phyloP scores from a whole-genome alignment of 2,113 vertebrate genomes.

The Tupaia chinensis region DNA sequence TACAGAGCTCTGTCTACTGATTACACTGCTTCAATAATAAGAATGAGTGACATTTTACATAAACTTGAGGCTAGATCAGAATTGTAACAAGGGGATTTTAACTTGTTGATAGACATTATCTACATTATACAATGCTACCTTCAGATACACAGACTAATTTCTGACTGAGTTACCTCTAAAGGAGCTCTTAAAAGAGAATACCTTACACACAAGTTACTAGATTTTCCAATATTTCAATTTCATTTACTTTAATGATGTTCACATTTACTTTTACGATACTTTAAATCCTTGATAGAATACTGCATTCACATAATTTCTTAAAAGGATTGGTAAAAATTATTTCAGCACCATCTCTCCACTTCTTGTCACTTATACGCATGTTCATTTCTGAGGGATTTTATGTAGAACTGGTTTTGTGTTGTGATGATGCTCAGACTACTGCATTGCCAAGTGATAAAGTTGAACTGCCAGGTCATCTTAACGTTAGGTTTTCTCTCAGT shows the following conservation, averaged over 20 bases:
- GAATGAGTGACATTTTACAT: conserved; percentile 10
- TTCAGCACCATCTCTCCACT: neutral
- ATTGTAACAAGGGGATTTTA: neutral
- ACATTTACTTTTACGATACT: neutral
- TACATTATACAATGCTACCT: neutral
- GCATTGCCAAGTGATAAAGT: neutral
- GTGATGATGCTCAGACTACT: neutral
- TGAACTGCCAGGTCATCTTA: conserved; percentile 36
- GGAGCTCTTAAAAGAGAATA: neutral
- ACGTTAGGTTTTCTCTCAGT: neutral
- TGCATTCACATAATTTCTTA: neutral
- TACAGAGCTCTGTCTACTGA: neutral
- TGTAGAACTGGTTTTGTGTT: neutral
- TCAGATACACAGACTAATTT: neutral
- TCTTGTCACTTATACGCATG: neutral
- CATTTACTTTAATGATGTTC: neutral
- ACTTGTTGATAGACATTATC: neutral
- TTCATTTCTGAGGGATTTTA: neutral
- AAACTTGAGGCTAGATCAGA: neutral
- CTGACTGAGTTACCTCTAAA: neutral
- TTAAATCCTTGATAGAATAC: conserved; percentile 15
- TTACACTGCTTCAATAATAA: conserved; percentile 4
- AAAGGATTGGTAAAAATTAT: neutral
- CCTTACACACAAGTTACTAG: neutral
- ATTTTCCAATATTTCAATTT: conserved; percentile 5